Percentiles rank a stretch among this genome's conserved stretches.
These are phyloP conservation scores for Gyps fulvus DNA, from an alignment of 2,113 vertebrate genomes.

Conservation along the genomic window DNA sequence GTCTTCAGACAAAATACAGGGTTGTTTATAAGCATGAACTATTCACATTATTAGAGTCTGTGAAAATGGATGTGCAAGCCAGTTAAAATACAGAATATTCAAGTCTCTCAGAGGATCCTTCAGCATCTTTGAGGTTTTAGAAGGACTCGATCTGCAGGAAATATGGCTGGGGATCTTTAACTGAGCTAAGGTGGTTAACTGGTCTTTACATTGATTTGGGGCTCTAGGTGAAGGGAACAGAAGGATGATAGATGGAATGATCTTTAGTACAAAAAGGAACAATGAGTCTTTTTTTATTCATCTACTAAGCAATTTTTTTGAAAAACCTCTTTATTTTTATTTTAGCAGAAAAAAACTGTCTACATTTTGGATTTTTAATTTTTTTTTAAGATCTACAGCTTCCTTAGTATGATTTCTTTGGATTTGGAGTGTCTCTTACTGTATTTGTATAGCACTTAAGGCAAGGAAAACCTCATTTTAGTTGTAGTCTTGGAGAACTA, in stretches of 20 bases:
- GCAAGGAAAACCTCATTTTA: neutral
- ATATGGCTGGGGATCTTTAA: neutral
- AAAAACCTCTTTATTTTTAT: neutral
- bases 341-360: neutral
- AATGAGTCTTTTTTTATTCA: accelerated
- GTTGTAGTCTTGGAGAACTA: neutral
- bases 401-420: neutral
- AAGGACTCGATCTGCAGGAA: neutral
- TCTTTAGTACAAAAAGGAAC: neutral
- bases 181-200: neutral
- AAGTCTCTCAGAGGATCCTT: neutral
- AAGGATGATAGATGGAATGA: neutral
- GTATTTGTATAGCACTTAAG: neutral
- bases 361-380: neutral
- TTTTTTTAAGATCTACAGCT: neutral
- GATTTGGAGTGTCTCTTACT: neutral
- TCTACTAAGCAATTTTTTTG: neutral
- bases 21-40: neutral
- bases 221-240: neutral
- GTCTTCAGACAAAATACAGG: neutral
- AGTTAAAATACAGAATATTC: neutral
- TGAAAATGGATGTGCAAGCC: neutral
- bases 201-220: neutral
- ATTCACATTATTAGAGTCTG: neutral
- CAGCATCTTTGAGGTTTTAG: neutral